A percentile compares a stretch with the other conserved stretches of the same genome.
Conservation (phyloP, 2,888 invertebrate genomes). For the Pollenia labialis region DNA sequence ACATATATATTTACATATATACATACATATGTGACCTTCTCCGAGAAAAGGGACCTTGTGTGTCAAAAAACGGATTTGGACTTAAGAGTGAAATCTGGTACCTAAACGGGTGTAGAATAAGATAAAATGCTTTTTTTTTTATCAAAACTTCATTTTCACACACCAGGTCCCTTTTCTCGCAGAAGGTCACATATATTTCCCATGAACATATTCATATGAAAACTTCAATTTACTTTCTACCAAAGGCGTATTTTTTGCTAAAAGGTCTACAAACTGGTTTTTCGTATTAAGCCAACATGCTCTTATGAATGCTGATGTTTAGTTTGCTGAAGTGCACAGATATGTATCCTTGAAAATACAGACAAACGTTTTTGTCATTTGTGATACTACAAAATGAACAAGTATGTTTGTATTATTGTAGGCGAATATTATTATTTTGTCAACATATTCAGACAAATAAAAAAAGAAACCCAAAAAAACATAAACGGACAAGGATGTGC, state of each 20-base stretch:
- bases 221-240: conserved; percentile 18
- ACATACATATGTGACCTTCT: too few relatives aligned
- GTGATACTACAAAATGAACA: not conserved
- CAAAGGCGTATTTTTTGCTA: conserved; percentile 47
- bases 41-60: too few relatives aligned
- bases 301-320: conserved; percentile 48
- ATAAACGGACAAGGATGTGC: not conserved
- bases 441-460: conserved; percentile 48
- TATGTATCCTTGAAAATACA: conserved; percentile 1
- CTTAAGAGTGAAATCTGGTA: too few relatives aligned
- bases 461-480: conserved; percentile 13
- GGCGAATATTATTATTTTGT: conserved; percentile 63
- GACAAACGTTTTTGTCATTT: conserved; percentile 1
- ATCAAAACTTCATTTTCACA: too few relatives aligned
- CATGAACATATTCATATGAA: not conserved
- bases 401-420: not conserved
- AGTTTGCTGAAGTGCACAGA: conserved; percentile 16
- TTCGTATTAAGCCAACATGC: conserved; percentile 32
- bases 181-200: too few relatives aligned
- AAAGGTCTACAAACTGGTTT: conserved; percentile 31
- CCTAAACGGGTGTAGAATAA: too few relatives aligned
- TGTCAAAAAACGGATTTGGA: too few relatives aligned
- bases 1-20: too few relatives aligned
- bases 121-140: too few relatives aligned
- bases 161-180: too few relatives aligned